Evolutionary conservation across 30 jellyfish, hydroid and myxozoan species (phyloP), one percentile per base, ranked within the genome.

Genomic region (Nemopilema nomurai): DNA sequence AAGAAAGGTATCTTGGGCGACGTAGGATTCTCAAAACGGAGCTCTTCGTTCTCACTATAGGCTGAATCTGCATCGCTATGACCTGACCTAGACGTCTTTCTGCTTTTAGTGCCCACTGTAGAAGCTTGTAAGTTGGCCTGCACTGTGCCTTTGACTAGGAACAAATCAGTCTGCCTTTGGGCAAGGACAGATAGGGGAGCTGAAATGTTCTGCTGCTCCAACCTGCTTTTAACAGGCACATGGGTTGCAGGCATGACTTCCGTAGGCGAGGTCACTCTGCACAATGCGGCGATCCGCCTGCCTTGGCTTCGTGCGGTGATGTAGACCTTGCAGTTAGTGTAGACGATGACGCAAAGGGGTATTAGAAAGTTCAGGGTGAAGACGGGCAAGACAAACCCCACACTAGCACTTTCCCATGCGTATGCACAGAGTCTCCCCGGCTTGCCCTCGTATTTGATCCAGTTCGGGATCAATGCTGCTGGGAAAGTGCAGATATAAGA

Each of bases 251-350:
- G 41, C 25, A 51, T 30, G 16, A n/a, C 18, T 17, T 31, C 63
- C 28, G 79, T 62, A 9, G 64, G 87, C 31, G 76, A 77, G 1
- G 77, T 1, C 4, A 62, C 28, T 17, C 87, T 62, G n/a, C n/a
- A 77, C 4, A 64, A 57, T 21, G 87, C 33, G 65, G 87, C 87
- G 16, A 77, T 77, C 6, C 77, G 79, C 8, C 64, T 71, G 18
- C 81, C 65, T 28, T 80, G 89, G 26, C 71, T 62, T 28, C 80
- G 69, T 0, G 89, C 79, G 7, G 81, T 68, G 16, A 29, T 27
- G 71, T 65, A 80, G 24, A 80, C 89, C 64, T 67, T 80, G 71
- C 77, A 65, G 62, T 80, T 80, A 4, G 89, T 80, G 67, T 31
- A 80, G 13, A 80, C 71, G n/a, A 80, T 80, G 9, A 51, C 51